phyloP scores from a whole-genome alignment of 2,888 invertebrate genomes.

The Lutraria lutraria region DNA sequence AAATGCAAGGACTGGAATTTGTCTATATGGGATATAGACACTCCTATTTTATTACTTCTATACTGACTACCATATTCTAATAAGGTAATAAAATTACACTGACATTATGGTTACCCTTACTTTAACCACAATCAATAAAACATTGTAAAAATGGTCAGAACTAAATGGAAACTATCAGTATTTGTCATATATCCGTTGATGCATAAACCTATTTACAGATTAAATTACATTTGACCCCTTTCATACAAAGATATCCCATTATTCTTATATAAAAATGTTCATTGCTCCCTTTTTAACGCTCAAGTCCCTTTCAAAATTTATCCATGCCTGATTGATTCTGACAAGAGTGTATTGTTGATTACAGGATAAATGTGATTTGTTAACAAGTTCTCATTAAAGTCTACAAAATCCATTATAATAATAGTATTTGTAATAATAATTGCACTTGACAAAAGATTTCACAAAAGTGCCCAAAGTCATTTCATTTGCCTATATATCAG shows the following conservation, averaged over 20 bases:
- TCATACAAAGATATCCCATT: not conserved
- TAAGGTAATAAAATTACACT: too few relatives aligned
- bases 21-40: too few relatives aligned
- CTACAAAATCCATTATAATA: not conserved
- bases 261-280: not conserved
- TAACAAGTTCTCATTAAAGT: not conserved
- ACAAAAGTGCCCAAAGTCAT: conserved; percentile 16
- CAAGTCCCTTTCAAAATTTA: not conserved
- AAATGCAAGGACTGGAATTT: too few relatives aligned
- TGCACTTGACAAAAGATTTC: not conserved
- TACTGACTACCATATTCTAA: too few relatives aligned
- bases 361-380: not conserved
- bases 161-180: not conserved
- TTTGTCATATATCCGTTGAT: not conserved
- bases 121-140: not conserved
- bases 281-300: not conserved
- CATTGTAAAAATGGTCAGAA: not conserved
- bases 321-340: not conserved
- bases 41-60: too few relatives aligned
- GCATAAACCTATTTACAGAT: conserved; percentile 7
- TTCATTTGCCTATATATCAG: not conserved
- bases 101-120: too few relatives aligned
- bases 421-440: not conserved
- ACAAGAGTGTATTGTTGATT: not conserved
- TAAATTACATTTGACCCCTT: not conserved